Evolutionary conservation across 2,797 vertebrate genomes (phyloP), one percentile per base, ranked within the genome.

Genomic region (Sebastes taczanowskii): DNA sequence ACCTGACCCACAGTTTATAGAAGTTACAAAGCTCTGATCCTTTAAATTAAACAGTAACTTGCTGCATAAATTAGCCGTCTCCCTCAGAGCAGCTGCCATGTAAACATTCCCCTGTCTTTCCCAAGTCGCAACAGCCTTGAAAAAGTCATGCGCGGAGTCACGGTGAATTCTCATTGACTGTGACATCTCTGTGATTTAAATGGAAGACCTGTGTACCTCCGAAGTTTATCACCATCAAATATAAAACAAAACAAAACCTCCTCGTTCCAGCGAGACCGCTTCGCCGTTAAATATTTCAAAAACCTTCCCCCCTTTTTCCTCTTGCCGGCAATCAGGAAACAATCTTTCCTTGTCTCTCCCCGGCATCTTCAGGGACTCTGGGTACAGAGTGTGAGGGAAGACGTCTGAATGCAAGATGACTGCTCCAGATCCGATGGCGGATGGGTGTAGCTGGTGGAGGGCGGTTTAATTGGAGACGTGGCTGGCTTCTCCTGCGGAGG

Each of bases 171-270:
- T 91, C 89, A 94, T 94, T 52, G 85, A 89, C 80, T 90, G 79
- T 90, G 92, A 95, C 91, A 92, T 91, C 80, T 88, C 88, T 86
- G 91, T 89, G 89, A 90, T 92, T 92, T 87, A 94, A 95, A 95
- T 94, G 91, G 93, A 94, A 94, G 92, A 94, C 81, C 86, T 58
- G 84, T 93, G 93, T 94, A 94, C 77, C 91, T 71, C 89, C 38
- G 73, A 91, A 92, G 91, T 94, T 93, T 94, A 94, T 88, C 82
- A 52, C 55, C 93, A 94, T 93, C 90, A 95, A 95, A 95, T 92
- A 94, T 94, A 90, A 93, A 94, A 93, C 90, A 92, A 91, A 94
- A 94, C 93, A 94, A 94, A 94, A 92, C 90, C 94, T 89, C 90
- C 82, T 86, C 77, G 35, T 87, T 94, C 93, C 92, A 87, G 89